phyloP scores from a whole-genome alignment of 2,888 invertebrate genomes.

The Hirtodrosophila alboralis region DNA sequence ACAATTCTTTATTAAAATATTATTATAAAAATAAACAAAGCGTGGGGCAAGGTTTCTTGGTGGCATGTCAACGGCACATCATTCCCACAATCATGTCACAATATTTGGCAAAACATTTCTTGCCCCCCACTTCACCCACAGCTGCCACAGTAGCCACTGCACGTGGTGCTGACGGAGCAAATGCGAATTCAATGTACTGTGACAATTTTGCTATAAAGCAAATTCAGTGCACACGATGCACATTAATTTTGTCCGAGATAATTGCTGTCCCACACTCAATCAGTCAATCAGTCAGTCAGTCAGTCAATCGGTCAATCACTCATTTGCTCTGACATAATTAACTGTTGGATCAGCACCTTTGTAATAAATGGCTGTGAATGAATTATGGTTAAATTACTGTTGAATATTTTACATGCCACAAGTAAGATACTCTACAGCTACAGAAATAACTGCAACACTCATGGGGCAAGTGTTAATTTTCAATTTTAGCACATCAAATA shows the following conservation, averaged over 20 bases:
- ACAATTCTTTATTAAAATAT: constrained; percentile 31
- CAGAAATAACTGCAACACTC: constrained; percentile 11
- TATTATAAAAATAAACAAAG: constrained; percentile 29
- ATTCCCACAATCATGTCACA: constrained; percentile 11
- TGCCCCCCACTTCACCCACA: constrained; percentile 8
- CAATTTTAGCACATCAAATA: constrained; percentile 30
- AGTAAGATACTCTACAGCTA: too few species aligned
- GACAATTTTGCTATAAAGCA: constrained; percentile 43
- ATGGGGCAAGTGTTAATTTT: constrained; percentile 53
- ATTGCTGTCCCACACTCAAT: constrained; percentile 37
- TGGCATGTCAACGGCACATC: constrained; percentile 27
- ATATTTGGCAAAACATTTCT: constrained; percentile 32
- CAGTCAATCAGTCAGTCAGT: constrained; percentile 7
- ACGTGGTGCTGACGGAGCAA: constrained; percentile 18
- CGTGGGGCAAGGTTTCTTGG: neutral
- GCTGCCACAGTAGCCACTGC: constrained; percentile 5
- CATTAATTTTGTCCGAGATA: constrained; percentile 55
- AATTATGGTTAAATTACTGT: constrained; percentile 46
- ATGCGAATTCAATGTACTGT: constrained; percentile 41
- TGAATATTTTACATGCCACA: too few species aligned
- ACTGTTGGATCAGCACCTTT: constrained; percentile 33
- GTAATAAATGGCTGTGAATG: constrained; percentile 25
- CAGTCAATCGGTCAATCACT: constrained; percentile 8
- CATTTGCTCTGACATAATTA: constrained; percentile 54
- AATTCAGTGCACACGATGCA: constrained; percentile 53